Percentiles rank a stretch among this genome's conserved stretches.
Evolutionary conservation across 2,113 vertebrate species (phyloP).

Genomic region (Notarius quadriscutis): DNA sequence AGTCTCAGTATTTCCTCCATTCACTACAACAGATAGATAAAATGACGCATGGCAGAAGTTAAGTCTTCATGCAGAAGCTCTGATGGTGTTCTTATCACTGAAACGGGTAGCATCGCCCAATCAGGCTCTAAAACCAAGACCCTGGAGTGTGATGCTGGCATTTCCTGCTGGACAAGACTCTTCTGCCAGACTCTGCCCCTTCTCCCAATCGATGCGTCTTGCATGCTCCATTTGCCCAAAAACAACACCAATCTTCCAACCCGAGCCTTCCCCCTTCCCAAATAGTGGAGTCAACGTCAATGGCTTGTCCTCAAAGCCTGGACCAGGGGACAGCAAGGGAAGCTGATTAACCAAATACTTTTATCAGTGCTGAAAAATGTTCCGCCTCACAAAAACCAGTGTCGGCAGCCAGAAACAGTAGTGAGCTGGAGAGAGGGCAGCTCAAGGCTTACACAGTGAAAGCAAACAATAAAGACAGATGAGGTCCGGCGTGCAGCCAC

Average conservation of each 20-base stretch:
- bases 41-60: slow-evolving; percentile 51
- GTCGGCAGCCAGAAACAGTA: slow-evolving; percentile 66
- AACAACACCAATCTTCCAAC: slow-evolving; percentile 69
- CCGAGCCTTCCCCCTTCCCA: slow-evolving; percentile 21
- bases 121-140: slow-evolving; percentile 62
- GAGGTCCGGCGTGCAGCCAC: slow-evolving; percentile 19
- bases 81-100: slow-evolving; percentile 65
- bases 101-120: slow-evolving; percentile 73
- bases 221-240: slow-evolving; percentile 66
- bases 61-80: slow-evolving; percentile 43
- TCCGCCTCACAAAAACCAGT: slow-evolving; percentile 62
- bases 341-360: slow-evolving; percentile 85
- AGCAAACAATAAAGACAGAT: slow-evolving; percentile 63
- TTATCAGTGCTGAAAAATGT: slow-evolving; percentile 77
- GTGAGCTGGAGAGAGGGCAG: slow-evolving; percentile 61
- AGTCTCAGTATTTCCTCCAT: slow-evolving; percentile 1
- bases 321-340: slow-evolving; percentile 67
- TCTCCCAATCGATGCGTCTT: slow-evolving; percentile 39
- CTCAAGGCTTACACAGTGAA: slow-evolving; percentile 71
- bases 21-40: slow-evolving; percentile 35
- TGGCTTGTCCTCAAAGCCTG: slow-evolving; percentile 67
- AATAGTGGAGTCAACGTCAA: slow-evolving; percentile 62
- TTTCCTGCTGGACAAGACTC: slow-evolving; percentile 66
- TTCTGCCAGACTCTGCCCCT: slow-evolving; percentile 42
- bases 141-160: slow-evolving; percentile 63